Base-by-base conservation (phyloP, 2,113 vertebrate genomes). In the Nanorana parkeri region DNA sequence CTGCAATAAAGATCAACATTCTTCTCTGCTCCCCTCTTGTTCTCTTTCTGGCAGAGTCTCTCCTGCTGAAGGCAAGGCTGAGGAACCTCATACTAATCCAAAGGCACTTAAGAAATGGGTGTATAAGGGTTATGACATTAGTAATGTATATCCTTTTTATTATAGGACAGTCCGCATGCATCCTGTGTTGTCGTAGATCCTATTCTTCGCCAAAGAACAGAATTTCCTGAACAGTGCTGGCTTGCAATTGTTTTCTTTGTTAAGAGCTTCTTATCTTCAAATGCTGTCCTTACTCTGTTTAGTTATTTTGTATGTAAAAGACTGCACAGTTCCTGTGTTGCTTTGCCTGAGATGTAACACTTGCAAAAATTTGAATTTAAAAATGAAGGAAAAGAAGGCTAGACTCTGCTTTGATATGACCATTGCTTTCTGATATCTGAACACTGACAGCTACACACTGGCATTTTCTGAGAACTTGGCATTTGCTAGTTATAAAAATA, bases 171-270 rank as follows among this genome's bases (percentile, higher is more conserved):
- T 84, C 85, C 41, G 73, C 87, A 73, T 83, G 85, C 90, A 93
- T 93, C 93, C 89, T 87, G 90, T 86, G 87, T 74, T 85, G 72
- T 83, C 28, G 67, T 67, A 63, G 80, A 87, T 89, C 88, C 91
- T 93, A 90, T 90, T 92, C 88, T 91, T 93, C 89, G 88, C 89
- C 89, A 89, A 91, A 90, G 88, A 87, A 89, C 60, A 77, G 71
- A 36, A 86, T 77, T 93, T 94, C 93, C 92, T 94, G 92, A 86
- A 51, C 63, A 86, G 87, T 68, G 83, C 83, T 55, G 82, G 85
- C 85, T 86, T 84, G 83, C 67, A 86, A 84, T 86, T 84, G 54
- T 58, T 78, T 79, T 79, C 21, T 17, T 79, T 79, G 54, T 21
- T 61, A 23, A 52, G 67, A 60, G 41, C 32, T 69, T 47, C 55